A percentile compares a stretch with the other conserved stretches of the same genome.
Conservation (phyloP, 92 coral and sea anemone genomes). For the Palythoa caribaeorum region DNA sequence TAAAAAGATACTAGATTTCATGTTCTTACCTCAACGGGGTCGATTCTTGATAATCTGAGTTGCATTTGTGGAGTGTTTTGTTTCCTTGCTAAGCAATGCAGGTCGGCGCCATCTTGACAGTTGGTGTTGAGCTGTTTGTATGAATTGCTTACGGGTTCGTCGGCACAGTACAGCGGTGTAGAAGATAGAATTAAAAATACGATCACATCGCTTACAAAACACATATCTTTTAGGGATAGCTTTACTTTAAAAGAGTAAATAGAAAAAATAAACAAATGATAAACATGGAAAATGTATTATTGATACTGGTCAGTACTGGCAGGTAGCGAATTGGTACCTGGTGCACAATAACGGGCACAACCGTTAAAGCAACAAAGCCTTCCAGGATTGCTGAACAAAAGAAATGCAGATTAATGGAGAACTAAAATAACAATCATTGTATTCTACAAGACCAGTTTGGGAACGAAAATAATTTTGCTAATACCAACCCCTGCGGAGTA, state of each 20-base stretch:
- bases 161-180: neutral
- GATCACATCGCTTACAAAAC: neutral
- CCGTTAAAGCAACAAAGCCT: neutral
- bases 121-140: conserved; percentile 32
- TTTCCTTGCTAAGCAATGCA: conserved; percentile 24
- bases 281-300: conserved; percentile 55
- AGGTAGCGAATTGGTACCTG: conserved; percentile 65
- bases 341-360: neutral
- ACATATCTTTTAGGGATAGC: neutral
- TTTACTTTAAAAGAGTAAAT: neutral
- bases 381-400: neutral
- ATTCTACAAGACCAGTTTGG: too few species aligned
- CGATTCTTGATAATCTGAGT: conserved; percentile 66
- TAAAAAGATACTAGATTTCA: neutral
- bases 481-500: too few species aligned
- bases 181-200: conserved; percentile 5
- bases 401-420: neutral
- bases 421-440: neutral
- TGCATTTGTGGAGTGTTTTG: neutral
- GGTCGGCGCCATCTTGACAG: conserved; percentile 53
- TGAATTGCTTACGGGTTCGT: conserved; percentile 12
- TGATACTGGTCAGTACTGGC: conserved; percentile 49
- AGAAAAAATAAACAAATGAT: neutral
- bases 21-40: conserved; percentile 73
- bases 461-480: too few species aligned